These are phyloP conservation scores for Dasyprocta punctata DNA, from an alignment of 2,113 vertebrate genomes.

Conservation along the genomic window DNA sequence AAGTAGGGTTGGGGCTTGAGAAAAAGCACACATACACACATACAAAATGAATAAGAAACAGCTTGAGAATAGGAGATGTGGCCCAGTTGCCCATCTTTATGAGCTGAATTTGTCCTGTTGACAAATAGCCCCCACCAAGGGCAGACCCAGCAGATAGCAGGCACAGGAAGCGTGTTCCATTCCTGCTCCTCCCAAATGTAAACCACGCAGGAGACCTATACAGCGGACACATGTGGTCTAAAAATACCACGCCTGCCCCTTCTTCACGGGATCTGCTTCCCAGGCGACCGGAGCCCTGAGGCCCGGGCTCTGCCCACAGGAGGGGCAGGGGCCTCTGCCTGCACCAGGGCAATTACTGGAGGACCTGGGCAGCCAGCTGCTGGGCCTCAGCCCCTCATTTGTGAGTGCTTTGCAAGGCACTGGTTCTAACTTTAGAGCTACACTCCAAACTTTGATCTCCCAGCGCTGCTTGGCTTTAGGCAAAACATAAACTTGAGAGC, in stretches of 20 bases:
- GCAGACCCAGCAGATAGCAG: not conserved
- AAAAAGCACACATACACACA: not conserved
- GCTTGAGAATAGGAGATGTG: not conserved
- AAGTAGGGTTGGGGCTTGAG: not conserved
- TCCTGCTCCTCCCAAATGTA: not conserved
- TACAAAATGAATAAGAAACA: not conserved
- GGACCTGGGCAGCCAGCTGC: slow-evolving; percentile 60
- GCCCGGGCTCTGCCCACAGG: not conserved
- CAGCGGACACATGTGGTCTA: not conserved
- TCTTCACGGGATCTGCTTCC: not conserved
- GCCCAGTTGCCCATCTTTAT: slow-evolving; percentile 33
- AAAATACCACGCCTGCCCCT: not conserved
- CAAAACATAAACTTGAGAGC: slow-evolving; percentile 81
- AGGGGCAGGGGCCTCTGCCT: not conserved
- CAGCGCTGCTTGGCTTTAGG: slow-evolving; percentile 75
- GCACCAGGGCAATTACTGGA: not conserved
- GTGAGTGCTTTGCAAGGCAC: slow-evolving; percentile 39
- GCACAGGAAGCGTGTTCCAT: not conserved
- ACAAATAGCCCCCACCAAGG: slow-evolving; percentile 2
- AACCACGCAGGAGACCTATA: not conserved
- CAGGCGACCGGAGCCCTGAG: not conserved
- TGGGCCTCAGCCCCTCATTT: not conserved
- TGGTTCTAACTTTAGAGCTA: slow-evolving; percentile 76
- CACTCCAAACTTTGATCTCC: slow-evolving; percentile 79
- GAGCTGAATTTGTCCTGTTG: not conserved